These are phyloP conservation scores for Ridgeia piscesae DNA, from an alignment of 1,140 invertebrate genomes.

Conservation along the genomic window DNA sequence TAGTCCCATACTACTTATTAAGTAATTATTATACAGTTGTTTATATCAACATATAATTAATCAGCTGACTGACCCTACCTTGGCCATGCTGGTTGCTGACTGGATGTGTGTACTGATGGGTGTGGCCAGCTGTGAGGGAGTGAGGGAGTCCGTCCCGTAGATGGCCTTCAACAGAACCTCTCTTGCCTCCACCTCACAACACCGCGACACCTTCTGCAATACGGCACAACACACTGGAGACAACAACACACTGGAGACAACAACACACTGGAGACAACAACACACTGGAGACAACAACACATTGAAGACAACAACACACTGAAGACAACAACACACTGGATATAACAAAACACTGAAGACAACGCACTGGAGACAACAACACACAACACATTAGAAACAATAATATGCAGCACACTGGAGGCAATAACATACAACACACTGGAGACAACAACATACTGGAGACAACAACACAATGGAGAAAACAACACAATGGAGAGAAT, in stretches of 20 bases:
- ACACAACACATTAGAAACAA: too few species aligned
- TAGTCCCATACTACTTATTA: too few species aligned
- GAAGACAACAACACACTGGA: not conserved
- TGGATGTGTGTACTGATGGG: conserved; percentile 38
- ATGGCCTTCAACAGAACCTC: conserved; percentile 44
- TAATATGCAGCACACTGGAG: too few species aligned
- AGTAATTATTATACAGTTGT: too few species aligned
- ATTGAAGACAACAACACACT: conserved; percentile 7
- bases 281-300: not conserved
- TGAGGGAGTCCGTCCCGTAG: conserved; percentile 39
- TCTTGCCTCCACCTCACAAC: conserved; percentile 30
- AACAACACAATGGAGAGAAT: too few species aligned
- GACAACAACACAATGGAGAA: too few species aligned
- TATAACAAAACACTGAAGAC: not conserved
- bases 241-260: not conserved
- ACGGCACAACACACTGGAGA: not conserved
- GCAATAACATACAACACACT: too few species aligned
- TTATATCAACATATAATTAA: too few species aligned
- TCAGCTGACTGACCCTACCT: conserved; percentile 36
- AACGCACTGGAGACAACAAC: too few species aligned
- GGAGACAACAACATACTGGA: too few species aligned
- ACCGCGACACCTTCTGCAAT: conserved; percentile 7
- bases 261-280: conserved; percentile 2
- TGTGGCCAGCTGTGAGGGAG: conserved; percentile 20
- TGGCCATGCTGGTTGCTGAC: conserved; percentile 37